Base-by-base conservation (phyloP, 2,113 vertebrate genomes). In the Chroicocephalus ridibundus region DNA sequence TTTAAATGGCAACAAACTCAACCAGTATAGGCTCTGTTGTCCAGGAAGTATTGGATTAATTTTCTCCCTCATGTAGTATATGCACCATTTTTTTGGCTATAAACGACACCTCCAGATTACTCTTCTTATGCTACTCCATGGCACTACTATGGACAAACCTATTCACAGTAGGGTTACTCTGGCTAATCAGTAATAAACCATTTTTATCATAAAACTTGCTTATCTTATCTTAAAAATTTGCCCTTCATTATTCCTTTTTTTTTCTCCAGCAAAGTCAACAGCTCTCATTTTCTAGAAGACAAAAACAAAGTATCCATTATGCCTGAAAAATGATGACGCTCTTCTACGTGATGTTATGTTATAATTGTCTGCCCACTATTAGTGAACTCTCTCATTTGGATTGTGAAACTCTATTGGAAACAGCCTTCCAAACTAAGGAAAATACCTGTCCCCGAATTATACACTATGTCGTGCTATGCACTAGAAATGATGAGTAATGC, bases 401-500 rank as follows among this genome's bases (percentile, higher is more conserved):
- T n/a, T 49, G 46, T 40, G 68, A 24, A 82, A 31, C 10, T 60
- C 44, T 75, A 8, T 20, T 49, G 49, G 11, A 74, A 90, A n/a
- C 7, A 81, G 24, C 68, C 46, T 36, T 34, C 12, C 38, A 31
- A 71, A 40, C 2, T 3, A 26, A 46, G 69, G 22, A 6, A 71
- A 62, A 70, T 6, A 11, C 51, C 58, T 3, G 27, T 25, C 49
- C 32, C n/a, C 64, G 38, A 18, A 5, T 6, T 29, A 17, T 25
- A 9, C 6, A 0, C 13, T 36, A 0, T 11, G 9, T 2, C 46
- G 36, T 22, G 24, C 19, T 40, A 57, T 27, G 29, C 44, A 8
- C 46, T 15, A 4, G 0, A 4, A 25, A 7, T 0, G 6, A 10
- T 3, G n/a, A 29, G 25, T 1, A 21, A 26, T 8, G 29, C 81